Evolutionary conservation across 1,140 invertebrate genomes (phyloP), one percentile per base, ranked within the genome.

Genomic region (Magallana ariakensis): DNA sequence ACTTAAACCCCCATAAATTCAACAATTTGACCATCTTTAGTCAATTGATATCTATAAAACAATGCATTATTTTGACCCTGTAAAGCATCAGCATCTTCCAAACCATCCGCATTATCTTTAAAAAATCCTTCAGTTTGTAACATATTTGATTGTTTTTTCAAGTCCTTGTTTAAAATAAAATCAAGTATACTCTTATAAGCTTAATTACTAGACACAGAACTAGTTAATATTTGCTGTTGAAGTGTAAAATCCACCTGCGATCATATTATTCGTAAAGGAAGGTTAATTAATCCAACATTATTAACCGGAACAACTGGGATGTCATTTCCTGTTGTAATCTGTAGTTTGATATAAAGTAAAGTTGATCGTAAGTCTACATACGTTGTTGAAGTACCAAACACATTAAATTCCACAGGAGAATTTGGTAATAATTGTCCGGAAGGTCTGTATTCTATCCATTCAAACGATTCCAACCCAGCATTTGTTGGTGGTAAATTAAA

Each of bases 1-100:
- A 60, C 57, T 13, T 60, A 60, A 60, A 15, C n/a, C 57, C 57
- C 57, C 8, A 60, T 11, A n/a, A 60, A 60, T 60, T 60, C 57
- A 60, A 60, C 57, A 16, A 60, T 60, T 60, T 60, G 7, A 15
- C n/a, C 57, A 16, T 60, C 57, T 60, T 60, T 60, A 15, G 57
- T 60, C 57, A 60, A 60, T n/a, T 60, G 57, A 60, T 60, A 60
- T 60, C 57, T 60, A 60, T 60, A 60, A 60, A 15, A 60, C 57
- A 60, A 60, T n/a, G 13, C n/a, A n/a, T 60, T 60, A n/a, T 60
- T 60, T 60, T 6, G 13, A 4, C 13, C 57, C 5, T 60, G 8
- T 5, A 60, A 60, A n/a, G 57, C 7, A 60, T 60, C 57, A 60
- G n/a, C 57, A 60, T 13, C 9, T 15, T 60, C 0, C 13, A 10